Evolutionary conservation across 2,113 vertebrate species (phyloP).

Genomic region (Cardinalis cardinalis): DNA sequence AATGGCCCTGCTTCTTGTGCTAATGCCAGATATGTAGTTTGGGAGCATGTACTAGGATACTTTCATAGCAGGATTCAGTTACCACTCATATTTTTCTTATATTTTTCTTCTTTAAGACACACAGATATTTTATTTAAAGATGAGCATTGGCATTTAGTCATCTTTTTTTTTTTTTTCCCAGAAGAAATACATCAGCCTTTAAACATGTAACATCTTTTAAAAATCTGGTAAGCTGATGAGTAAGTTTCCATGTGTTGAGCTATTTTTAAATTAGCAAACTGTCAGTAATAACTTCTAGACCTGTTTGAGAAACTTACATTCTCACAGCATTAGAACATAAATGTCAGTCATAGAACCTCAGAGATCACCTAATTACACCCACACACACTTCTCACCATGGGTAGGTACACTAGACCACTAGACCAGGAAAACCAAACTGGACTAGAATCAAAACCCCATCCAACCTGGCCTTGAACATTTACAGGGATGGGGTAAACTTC

Average conservation of each 20-base stretch:
- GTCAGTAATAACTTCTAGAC: neutral
- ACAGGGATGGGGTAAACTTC: neutral
- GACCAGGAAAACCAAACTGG: neutral
- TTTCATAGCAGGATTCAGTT: neutral
- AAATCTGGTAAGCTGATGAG: neutral
- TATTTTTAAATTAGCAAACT: neutral
- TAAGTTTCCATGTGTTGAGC: neutral
- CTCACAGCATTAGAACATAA: neutral
- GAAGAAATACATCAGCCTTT: neutral
- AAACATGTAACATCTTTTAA: neutral
- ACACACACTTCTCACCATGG: no score
- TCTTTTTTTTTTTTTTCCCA: neutral
- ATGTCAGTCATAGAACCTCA: neutral
- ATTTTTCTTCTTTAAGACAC: neutral
- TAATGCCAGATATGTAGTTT: neutral
- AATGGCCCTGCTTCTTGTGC: accelerated
- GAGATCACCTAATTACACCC: neutral
- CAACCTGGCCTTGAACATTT: neutral
- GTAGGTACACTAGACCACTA: no score
- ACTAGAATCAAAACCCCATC: neutral
- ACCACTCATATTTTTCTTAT: neutral
- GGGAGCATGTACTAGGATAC: neutral
- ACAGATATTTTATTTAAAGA: neutral
- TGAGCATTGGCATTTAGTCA: neutral
- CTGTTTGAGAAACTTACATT: neutral